These are phyloP conservation scores for Siniperca obscura DNA, from an alignment of 2,797 vertebrate species.

Conservation along the genomic window DNA sequence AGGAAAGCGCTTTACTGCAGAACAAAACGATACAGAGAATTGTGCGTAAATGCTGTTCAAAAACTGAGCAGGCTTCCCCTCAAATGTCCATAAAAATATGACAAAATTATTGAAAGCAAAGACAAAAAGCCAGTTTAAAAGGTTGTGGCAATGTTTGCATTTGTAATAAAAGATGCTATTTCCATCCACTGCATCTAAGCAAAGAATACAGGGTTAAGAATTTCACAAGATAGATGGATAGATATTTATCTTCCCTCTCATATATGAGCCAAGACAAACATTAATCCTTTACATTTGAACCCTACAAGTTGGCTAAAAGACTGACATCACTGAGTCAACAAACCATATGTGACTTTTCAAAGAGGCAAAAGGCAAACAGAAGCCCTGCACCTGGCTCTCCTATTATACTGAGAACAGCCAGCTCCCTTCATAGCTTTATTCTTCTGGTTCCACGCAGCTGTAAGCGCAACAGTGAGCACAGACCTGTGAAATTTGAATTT, in stretches of 20 bases:
- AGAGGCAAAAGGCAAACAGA: constrained; percentile 50
- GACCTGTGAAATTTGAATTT: constrained; percentile 41
- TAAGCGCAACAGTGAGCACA: not conserved
- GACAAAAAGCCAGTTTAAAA: not conserved
- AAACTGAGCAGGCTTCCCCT: not conserved
- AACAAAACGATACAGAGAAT: not conserved
- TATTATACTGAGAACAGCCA: not conserved
- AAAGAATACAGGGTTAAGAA: not conserved
- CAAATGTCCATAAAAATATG: not conserved
- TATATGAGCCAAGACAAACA: not conserved
- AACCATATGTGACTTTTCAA: constrained; percentile 16
- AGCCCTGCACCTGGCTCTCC: constrained; percentile 50
- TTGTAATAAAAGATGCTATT: not conserved
- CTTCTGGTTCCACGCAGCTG: not conserved
- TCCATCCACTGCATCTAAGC: not conserved
- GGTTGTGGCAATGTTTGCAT: not conserved
- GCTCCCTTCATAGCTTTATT: not conserved
- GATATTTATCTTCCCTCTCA: too few species aligned
- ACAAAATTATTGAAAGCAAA: not conserved
- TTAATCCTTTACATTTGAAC: not conserved
- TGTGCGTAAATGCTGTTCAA: not conserved
- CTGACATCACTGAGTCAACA: constrained; percentile 43
- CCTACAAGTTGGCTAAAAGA: not conserved
- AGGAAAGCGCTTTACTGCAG: not conserved
- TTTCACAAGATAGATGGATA: not conserved